These are phyloP conservation scores for Oncorhynchus gorbuscha DNA, from an alignment of 2,113 vertebrate species.

Conservation along the genomic window DNA sequence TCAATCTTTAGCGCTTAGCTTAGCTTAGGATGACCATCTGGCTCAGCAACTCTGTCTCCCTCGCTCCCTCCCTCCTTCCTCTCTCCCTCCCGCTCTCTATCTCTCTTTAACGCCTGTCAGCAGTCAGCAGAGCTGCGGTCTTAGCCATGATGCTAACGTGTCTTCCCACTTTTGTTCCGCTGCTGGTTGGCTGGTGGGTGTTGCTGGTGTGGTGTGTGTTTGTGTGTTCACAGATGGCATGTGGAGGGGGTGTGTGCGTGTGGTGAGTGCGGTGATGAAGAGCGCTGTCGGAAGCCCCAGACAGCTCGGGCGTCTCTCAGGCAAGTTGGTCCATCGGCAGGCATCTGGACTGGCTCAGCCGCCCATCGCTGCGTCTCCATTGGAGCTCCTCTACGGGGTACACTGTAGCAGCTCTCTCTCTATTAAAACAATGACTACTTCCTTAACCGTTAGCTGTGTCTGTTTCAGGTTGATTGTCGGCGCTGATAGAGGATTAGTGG, in stretches of 20 bases:
- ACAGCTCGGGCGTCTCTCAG: conserved; percentile 65
- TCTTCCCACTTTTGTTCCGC: conserved; percentile 61
- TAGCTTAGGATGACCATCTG: conserved; percentile 65
- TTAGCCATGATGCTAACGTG: conserved; percentile 64
- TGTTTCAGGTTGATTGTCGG: conserved; percentile 10
- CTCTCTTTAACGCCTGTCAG: conserved; percentile 58
- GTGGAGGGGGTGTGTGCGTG: conserved; percentile 36
- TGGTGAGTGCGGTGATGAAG: conserved; percentile 63
- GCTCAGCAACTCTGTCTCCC: conserved; percentile 52
- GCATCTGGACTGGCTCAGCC: conserved; percentile 66
- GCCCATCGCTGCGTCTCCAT: background rate
- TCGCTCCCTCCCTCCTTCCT: background rate
- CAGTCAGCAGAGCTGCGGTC: conserved; percentile 57
- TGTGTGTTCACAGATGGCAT: conserved; percentile 65
- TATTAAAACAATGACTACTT: conserved; percentile 30
- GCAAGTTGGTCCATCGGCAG: conserved; percentile 66
- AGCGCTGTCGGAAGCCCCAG: conserved; percentile 66
- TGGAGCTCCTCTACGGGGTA: background rate
- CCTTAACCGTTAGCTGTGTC: conserved; percentile 37
- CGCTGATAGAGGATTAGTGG: conserved; percentile 30
- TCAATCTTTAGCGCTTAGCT: conserved; percentile 59
- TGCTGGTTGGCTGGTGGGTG: conserved; percentile 27
- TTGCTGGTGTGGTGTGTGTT: conserved; percentile 1
- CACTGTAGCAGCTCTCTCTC: background rate
- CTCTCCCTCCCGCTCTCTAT: conserved; percentile 29